Base-by-base conservation (phyloP, 2,888 invertebrate species). In the Aspidapion aeneum region DNA sequence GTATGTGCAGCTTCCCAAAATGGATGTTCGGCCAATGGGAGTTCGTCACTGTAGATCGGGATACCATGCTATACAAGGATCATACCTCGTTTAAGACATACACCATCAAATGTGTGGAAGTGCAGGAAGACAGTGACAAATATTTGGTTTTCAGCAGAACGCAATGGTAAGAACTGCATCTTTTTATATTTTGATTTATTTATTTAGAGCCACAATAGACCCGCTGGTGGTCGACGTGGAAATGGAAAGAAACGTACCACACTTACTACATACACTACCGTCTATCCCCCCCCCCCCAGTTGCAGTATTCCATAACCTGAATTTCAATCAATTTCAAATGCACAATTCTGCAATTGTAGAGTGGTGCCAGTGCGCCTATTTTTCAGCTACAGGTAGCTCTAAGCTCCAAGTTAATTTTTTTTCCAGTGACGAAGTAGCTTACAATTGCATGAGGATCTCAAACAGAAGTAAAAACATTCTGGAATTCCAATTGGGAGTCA, bases 1-100 rank as follows among this genome's bases (percentile, higher is more conserved):
- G 73, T 5, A 72, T 71, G 52, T 75, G 76, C 61, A 83, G 82
- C 65, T 87, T 87, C 74, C 87, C 87, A 0, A 81, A 83, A 65
- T 87, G 87, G 87, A 81, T 86, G 67, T 82, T 84, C 68, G 87
- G 87, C 22, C 78, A 83, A 61, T 88, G 87, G 87, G 85, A 87
- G 75, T 82, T 86, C 68, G 74, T 84, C 3, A 73, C 77, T 54
- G 80, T 85, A 9, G 77, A 80, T 51, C 77, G 79, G 20, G 80
- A 81, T 57, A 79, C 79, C 1, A 78, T 85, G 63, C 74, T 79
- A 1, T 85, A 82, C 74, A 81, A 80, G 70, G 84, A 85, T 74
- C 82, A 81, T 57, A 73, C 76, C 2, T 80, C 82, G 17, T 84
- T 83, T 70, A 82, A 82, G 72, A 83, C 83, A 1, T 82, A 82